Evolutionary conservation across 2,113 vertebrate genomes (phyloP).

Genomic region (Laticauda colubrina): DNA sequence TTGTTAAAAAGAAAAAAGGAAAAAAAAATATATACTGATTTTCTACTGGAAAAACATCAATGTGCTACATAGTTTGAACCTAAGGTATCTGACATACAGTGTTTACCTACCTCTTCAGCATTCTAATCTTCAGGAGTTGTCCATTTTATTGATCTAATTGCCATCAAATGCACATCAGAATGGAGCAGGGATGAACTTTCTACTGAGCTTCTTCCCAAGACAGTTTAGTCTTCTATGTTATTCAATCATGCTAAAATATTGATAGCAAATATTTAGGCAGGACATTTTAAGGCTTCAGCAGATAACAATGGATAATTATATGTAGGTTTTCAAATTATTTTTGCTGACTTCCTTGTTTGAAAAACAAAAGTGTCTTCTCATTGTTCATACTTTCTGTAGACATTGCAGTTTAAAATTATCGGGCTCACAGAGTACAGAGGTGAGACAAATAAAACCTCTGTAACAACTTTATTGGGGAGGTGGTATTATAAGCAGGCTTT

Average conservation of each 20-base stretch:
- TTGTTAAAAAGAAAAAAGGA: neutral
- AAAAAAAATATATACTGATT: neutral
- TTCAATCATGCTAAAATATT: neutral
- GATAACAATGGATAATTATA: neutral
- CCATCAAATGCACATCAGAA: neutral
- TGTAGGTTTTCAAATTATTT: neutral
- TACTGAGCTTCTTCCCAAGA: neutral
- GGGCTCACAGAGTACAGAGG: neutral
- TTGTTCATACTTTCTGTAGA: neutral
- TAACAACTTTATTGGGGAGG: neutral
- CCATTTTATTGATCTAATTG: neutral
- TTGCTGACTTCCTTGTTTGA: neutral
- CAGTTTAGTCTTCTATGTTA: neutral
- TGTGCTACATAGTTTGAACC: neutral
- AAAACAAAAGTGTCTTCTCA: neutral
- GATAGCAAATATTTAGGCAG: neutral
- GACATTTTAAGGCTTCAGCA: neutral
- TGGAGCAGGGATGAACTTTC: neutral
- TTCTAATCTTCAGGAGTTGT: neutral
- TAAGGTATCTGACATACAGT: neutral
- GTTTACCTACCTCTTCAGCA: neutral
- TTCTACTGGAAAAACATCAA: neutral
- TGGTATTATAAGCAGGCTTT: neutral
- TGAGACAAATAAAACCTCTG: neutral
- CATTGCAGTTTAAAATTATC: neutral